phyloP scores from a whole-genome alignment of 1,140 invertebrate genomes.

The Battus philenor region DNA sequence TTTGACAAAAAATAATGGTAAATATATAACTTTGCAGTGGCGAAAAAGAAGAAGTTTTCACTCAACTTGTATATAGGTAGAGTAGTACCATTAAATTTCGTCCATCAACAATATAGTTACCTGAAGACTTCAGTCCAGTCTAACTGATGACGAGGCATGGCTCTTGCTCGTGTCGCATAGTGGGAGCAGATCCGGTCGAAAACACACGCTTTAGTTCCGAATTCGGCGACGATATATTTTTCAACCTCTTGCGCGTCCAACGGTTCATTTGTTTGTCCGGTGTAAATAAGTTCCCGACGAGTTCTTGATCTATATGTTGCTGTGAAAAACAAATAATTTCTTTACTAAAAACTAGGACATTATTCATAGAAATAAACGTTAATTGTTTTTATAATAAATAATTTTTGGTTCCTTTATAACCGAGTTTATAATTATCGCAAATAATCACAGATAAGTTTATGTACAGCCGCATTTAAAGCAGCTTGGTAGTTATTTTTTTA shows the following conservation, averaged over 20 bases:
- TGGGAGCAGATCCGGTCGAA: conserved; percentile 82
- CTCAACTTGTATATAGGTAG: too few species aligned
- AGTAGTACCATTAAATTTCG: too few species aligned
- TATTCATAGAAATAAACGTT: too few species aligned
- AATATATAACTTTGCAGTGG: too few species aligned
- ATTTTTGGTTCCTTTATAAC: background rate
- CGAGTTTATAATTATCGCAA: background rate
- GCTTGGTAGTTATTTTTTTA: too few species aligned
- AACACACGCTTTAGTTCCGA: conserved; percentile 82
- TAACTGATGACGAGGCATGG: conserved; percentile 52
- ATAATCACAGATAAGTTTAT: too few species aligned
- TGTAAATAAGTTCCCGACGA: conserved; percentile 45
- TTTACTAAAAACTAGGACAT: too few species aligned
- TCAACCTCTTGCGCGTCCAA: conserved; percentile 81
- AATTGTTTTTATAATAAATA: too few species aligned
- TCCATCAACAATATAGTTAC: too few species aligned
- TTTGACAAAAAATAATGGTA: too few species aligned
- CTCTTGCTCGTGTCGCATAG: conserved; percentile 75
- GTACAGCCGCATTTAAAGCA: too few species aligned
- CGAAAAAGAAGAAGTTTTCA: too few species aligned
- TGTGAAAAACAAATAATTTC: conserved; percentile 38
- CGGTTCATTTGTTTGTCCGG: conserved; percentile 60
- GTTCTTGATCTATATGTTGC: conserved; percentile 58
- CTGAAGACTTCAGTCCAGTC: conserved; percentile 83
- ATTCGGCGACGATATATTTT: conserved; percentile 81